Percentiles rank a stretch among this genome's conserved stretches.
Conservation (phyloP, 2,888 invertebrate genomes). For the Pyrochroa serraticornis region DNA sequence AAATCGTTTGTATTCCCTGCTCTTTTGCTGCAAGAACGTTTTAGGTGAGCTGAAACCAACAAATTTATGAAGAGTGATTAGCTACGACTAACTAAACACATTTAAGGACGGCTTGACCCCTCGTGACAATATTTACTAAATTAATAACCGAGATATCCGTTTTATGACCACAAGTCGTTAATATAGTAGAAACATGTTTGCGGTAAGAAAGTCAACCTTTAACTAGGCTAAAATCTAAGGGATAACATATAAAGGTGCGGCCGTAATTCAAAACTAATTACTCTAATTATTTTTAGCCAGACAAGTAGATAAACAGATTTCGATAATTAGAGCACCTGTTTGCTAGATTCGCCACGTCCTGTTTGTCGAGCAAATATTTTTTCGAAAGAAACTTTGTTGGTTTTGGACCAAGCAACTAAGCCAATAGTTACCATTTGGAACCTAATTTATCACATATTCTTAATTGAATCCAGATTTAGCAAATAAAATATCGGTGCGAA, state of each 20-base stretch:
- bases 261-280: too few relatives aligned
- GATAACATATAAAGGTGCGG: too few relatives aligned
- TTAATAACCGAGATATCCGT: background rate
- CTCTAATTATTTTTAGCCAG: too few relatives aligned
- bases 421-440: too few relatives aligned
- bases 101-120: background rate
- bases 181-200: too few relatives aligned
- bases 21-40: slow-evolving; percentile 50
- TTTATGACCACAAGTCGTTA: background rate
- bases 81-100: background rate
- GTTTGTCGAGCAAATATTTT: slow-evolving; percentile 6
- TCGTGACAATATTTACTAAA: slow-evolving; percentile 8
- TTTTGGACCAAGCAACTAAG: background rate
- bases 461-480: slow-evolving; percentile 2
- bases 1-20: slow-evolving; percentile 64
- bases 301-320: too few relatives aligned
- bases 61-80: background rate
- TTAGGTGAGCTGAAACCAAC: slow-evolving; percentile 39
- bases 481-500: too few relatives aligned
- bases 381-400: slow-evolving; percentile 33
- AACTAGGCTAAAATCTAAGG: too few relatives aligned
- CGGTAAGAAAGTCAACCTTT: too few relatives aligned
- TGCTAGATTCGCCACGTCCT: background rate
- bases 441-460: too few relatives aligned
- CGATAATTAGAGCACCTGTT: too few relatives aligned